phyloP scores from a whole-genome alignment of 2,113 vertebrate genomes.

The Copsychus sechellarum region DNA sequence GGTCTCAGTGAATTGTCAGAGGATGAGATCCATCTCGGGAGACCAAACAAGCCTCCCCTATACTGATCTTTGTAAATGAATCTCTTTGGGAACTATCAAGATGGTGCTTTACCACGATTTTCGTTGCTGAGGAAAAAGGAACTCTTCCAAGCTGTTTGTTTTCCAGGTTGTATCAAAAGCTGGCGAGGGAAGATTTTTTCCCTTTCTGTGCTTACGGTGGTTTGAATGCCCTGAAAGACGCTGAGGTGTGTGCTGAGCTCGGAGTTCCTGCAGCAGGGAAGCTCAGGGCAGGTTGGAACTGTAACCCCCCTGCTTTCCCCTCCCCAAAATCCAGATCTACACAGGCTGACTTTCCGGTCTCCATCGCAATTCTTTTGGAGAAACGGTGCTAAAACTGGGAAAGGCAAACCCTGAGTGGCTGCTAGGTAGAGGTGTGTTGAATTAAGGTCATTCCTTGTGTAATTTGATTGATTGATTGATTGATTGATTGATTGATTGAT shows the following conservation, averaged over 20 bases:
- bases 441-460: background rate
- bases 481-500: too few species aligned
- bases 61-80: constrained; percentile 68
- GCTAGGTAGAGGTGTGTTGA: constrained; percentile 20
- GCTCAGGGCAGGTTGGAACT: constrained; percentile 12
- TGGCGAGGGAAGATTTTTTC: constrained; percentile 25
- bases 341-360: constrained; percentile 37
- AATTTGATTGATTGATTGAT: constrained; percentile 11
- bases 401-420: constrained; percentile 36
- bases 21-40: constrained; percentile 70
- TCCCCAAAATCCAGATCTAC: background rate
- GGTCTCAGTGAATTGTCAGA: constrained; percentile 62
- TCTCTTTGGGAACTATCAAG: constrained; percentile 72
- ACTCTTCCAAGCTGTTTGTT: constrained; percentile 27
- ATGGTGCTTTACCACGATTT: constrained; percentile 67
- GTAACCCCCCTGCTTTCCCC: background rate
- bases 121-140: constrained; percentile 46
- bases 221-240: background rate
- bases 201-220: constrained; percentile 1
- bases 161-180: constrained; percentile 50
- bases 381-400: constrained; percentile 27
- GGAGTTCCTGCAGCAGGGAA: background rate
- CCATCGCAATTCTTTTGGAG: background rate
- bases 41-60: constrained; percentile 52
- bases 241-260: background rate